Base-by-base conservation (phyloP, 2,797 vertebrate species). In the Streptopelia turtur region DNA sequence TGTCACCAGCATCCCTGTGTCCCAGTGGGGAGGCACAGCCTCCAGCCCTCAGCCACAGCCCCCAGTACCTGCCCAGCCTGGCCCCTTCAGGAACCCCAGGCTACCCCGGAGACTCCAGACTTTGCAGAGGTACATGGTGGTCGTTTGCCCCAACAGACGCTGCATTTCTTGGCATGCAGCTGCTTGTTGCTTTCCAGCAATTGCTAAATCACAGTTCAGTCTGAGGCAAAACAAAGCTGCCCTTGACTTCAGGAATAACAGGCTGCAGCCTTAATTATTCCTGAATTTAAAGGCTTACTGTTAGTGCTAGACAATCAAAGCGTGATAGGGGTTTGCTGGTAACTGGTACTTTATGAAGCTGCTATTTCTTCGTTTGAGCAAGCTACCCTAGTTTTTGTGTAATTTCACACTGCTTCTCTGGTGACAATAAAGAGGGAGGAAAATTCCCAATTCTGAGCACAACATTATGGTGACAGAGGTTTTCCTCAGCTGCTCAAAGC, bases 111-210 rank as follows among this genome's bases (percentile, higher is more conserved):
- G 60, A 60, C 23, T 6, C 11, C 27, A 8, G 4, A 9, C 28
- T 13, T 68, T 0, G 0, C 10, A 0, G 22, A 49, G 43, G 8
- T 23, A 1, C 2, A 0, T 15, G n/a, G 2, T 15, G 55, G 5
- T 43, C 8, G 25, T 43, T 82, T 59, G 66, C 35, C 81, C 56
- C 63, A 66, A 1, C 20, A 27, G 74, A 45, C 18, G 0, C 64
- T 45, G 89, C 70, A 53, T 90, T 82, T 8, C 77, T 93, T 77
- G n/a, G 53, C 1, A 0, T 57, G 86, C 71, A 89, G 64, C 78
- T 90, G 85, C 85, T 60, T 79, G 49, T 18, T 64, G 66, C 88
- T 94, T 92, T 83, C 74, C 90, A 96, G 80, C 81, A 90, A 59
- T 50, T 77, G 90, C 83, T 94, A 94, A 90, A 76, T 89, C 66